Conservation (phyloP, 2,888 invertebrate species). For the Drosophila imparisetae region DNA sequence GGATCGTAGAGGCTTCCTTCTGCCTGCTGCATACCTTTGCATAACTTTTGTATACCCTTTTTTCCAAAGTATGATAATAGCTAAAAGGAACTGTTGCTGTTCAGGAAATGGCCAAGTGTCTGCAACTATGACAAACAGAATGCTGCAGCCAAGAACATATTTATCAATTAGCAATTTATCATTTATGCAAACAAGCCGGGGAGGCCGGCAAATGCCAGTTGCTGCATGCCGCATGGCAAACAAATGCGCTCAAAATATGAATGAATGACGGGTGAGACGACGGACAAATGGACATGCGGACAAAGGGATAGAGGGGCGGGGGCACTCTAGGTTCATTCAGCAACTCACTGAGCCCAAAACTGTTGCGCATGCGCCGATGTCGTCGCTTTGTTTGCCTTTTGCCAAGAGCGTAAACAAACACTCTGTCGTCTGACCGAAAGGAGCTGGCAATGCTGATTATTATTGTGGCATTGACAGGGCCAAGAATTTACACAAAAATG, state of each 20-base stretch:
- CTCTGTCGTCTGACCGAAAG: conserved; percentile 18
- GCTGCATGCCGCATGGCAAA: conserved; percentile 33
- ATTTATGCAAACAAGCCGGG: conserved; percentile 65
- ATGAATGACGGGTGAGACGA: conserved; percentile 25
- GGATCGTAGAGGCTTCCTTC: neutral
- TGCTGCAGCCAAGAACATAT: conserved; percentile 40
- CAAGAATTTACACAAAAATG: conserved; percentile 77
- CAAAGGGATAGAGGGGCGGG: neutral
- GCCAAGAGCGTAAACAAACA: conserved; percentile 57
- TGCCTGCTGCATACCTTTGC: neutral
- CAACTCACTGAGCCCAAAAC: conserved; percentile 46
- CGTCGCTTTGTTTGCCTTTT: conserved; percentile 49
- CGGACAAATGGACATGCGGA: neutral
- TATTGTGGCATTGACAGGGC: conserved; percentile 29
- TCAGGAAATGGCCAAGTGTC: conserved; percentile 1
- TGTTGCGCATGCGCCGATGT: conserved; percentile 59
- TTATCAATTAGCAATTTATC: conserved; percentile 72
- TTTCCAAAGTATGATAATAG: neutral
- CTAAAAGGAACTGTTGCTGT: neutral
- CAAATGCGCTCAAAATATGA: conserved; percentile 49
- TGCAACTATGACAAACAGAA: neutral
- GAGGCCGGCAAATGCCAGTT: conserved; percentile 32
- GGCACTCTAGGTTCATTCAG: conserved; percentile 32
- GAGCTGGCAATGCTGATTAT: conserved; percentile 35
- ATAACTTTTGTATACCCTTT: neutral